Base-by-base conservation (phyloP, 2,113 vertebrate species). In the Etheostoma spectabile region DNA sequence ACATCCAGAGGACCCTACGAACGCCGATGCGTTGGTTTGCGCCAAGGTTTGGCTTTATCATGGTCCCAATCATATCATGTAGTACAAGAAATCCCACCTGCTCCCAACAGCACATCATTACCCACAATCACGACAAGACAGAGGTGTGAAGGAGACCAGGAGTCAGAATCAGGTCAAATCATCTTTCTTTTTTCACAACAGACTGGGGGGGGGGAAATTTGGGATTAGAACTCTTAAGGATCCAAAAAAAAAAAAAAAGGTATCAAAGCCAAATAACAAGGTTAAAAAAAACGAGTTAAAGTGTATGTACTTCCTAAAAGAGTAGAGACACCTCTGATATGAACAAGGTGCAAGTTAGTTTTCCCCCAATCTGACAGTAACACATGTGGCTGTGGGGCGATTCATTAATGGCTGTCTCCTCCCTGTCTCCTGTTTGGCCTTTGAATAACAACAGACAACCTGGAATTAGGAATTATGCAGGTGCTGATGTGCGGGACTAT, bases 1-100 rank as follows among this genome's bases (percentile, higher is more conserved):
- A 74, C 85, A 49, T 85, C 77, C 74, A 82, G 56, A 21, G 13
- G 71, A 74, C 79, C 75, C 49, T 8, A n/a, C n/a, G n/a, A n/a
- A n/a, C n/a, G n/a, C n/a, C n/a, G n/a, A n/a, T n/a, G n/a, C n/a
- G n/a, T n/a, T n/a, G 60, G 52, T 67, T 63, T 42, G 59, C 22
- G 68, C 45, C n/a, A 6, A 59, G 11, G 56, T 69, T 77, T 72
- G 68, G 51, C 22, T 87, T 71, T 27, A 62, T 76, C 35, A 66
- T 13, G 35, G 57, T 30, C 59, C 59, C 67, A 72, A 64, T 73
- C 56, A 46, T 27, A 57, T 33, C 60, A 63, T n/a, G 53, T 57
- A 78, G 38, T 35, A 79, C 42, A 7, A 63, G 45, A 60, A 21
- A 22, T 12, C 52, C 67, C 71, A 86, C 76, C 84, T 86, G 74